A percentile compares a stretch with the other conserved stretches of the same genome.
Evolutionary conservation across 2,113 vertebrate species (phyloP).

Genomic region (Nycticryphes semicollaris): DNA sequence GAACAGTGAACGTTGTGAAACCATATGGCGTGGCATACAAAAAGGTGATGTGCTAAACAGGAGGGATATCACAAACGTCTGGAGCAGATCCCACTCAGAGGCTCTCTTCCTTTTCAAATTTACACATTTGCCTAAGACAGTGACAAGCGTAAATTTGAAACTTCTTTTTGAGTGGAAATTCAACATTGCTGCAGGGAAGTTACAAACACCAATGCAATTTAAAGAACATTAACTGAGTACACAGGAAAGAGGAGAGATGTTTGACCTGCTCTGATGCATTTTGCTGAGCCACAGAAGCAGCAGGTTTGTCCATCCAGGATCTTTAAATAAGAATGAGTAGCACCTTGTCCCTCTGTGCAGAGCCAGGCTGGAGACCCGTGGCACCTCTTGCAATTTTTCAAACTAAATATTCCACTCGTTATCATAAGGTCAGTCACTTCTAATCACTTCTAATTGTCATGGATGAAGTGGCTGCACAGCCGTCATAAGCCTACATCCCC

Average conservation of each 20-base stretch:
- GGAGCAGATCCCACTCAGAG: neutral
- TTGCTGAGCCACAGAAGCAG: neutral
- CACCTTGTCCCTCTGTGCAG: neutral
- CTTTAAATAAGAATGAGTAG: neutral
- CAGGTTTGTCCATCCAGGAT: neutral
- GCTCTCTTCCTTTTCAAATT: neutral
- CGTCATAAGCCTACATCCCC: accelerated
- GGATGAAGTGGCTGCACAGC: neutral
- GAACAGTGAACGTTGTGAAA: accelerated
- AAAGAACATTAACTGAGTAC: neutral
- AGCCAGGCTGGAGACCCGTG: neutral
- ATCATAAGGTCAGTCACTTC: neutral
- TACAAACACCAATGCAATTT: neutral
- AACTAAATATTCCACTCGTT: neutral
- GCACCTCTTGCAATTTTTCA: neutral
- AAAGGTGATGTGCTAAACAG: neutral
- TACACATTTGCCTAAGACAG: neutral
- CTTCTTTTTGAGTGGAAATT: neutral
- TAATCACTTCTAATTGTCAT: neutral
- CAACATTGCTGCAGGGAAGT: neutral
- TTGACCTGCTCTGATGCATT: neutral
- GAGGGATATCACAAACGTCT: neutral
- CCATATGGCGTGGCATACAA: neutral
- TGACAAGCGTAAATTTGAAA: neutral
- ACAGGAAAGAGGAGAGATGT: neutral